Conservation (phyloP, 2,888 invertebrate genomes). For the Elmis aenea region DNA sequence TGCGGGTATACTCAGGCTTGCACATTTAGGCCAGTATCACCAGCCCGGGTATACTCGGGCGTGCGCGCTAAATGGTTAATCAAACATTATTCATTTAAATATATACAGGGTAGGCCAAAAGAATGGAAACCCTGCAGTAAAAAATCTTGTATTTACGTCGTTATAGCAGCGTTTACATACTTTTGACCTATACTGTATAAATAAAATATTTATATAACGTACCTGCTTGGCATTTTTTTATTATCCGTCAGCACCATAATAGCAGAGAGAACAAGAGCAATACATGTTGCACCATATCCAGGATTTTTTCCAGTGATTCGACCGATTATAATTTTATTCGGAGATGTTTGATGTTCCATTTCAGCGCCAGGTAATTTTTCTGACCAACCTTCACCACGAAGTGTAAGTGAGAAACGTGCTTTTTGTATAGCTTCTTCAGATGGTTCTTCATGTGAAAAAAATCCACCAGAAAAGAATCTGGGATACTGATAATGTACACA, state of each 20-base stretch:
- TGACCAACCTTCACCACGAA: slow-evolving; percentile 77
- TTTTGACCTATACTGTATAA: too few relatives aligned
- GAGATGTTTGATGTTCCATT: slow-evolving; percentile 53
- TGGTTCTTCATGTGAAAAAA: slow-evolving; percentile 63
- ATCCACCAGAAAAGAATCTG: slow-evolving; percentile 64
- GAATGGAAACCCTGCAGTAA: too few relatives aligned
- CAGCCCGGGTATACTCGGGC: too few relatives aligned
- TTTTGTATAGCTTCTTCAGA: slow-evolving; percentile 56
- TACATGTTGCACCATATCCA: slow-evolving; percentile 80
- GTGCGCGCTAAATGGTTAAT: too few relatives aligned
- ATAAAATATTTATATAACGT: slow-evolving; percentile 33
- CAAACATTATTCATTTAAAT: too few relatives aligned
- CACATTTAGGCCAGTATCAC: too few relatives aligned
- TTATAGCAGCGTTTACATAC: too few relatives aligned
- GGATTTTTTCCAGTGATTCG: slow-evolving; percentile 66
- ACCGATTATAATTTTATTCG: slow-evolving; percentile 61
- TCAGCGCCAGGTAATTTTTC: slow-evolving; percentile 54
- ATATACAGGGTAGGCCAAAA: too few relatives aligned
- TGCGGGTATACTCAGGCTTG: too few relatives aligned
- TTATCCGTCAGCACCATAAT: slow-evolving; percentile 69
- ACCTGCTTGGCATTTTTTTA: slow-evolving; percentile 71
- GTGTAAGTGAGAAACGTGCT: slow-evolving; percentile 60
- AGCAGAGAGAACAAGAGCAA: slow-evolving; percentile 67
- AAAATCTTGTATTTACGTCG: too few relatives aligned
- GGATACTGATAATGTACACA: slow-evolving; percentile 29